Conservation (phyloP, 1,140 invertebrate species). For the Papilio xuthus region DNA sequence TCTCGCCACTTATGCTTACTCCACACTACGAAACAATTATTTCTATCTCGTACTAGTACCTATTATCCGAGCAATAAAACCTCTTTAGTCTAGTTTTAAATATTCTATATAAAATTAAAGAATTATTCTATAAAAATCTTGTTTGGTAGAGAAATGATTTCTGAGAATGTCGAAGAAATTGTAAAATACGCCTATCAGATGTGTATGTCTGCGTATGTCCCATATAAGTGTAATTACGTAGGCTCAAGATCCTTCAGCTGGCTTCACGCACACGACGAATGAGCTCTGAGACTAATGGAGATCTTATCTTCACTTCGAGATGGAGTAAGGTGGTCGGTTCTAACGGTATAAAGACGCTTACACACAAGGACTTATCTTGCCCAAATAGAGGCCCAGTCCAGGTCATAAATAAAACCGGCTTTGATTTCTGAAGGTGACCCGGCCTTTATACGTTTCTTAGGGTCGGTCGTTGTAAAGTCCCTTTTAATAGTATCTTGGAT, state of each 20-base stretch:
- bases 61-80: slow-evolving; percentile 57
- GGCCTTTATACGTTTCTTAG: slow-evolving; percentile 60
- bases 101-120: neutral
- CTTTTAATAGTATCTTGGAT: slow-evolving; percentile 72
- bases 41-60: slow-evolving; percentile 66
- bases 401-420: slow-evolving; percentile 77
- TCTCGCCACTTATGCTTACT: slow-evolving; percentile 73
- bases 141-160: slow-evolving; percentile 1
- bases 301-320: slow-evolving; percentile 73
- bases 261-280: slow-evolving; percentile 73
- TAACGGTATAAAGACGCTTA: slow-evolving; percentile 69
- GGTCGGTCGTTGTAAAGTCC: slow-evolving; percentile 60
- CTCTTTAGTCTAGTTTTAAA: slow-evolving; percentile 44
- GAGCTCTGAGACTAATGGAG: slow-evolving; percentile 74
- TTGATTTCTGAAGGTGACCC: slow-evolving; percentile 78
- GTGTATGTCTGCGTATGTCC: slow-evolving; percentile 57
- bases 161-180: slow-evolving; percentile 31
- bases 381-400: slow-evolving; percentile 66
- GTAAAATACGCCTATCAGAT: slow-evolving; percentile 54
- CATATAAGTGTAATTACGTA: slow-evolving; percentile 68
- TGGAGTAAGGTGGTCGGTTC: slow-evolving; percentile 68
- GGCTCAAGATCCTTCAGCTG: slow-evolving; percentile 53
- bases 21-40: slow-evolving; percentile 73
- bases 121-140: neutral
- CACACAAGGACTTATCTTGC: slow-evolving; percentile 71